Base-by-base conservation (phyloP, 2,888 invertebrate species). In the Drosophila greeni region DNA sequence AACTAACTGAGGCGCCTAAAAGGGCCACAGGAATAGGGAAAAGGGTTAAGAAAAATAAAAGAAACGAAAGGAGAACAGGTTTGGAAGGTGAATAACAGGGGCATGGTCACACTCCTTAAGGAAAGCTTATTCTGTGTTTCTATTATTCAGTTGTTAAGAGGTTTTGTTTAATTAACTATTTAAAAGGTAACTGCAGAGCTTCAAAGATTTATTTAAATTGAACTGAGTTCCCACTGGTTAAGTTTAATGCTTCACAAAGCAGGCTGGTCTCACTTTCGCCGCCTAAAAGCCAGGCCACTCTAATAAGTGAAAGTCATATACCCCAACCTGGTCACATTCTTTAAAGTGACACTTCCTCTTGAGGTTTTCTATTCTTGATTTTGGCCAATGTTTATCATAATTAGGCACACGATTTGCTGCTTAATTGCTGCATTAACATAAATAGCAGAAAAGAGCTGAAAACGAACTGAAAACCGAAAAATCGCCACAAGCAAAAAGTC, bases 371-470 rank as follows among this genome's bases (percentile, higher is more conserved):
- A 36, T 37, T 55, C 58, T 57, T 31, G 37, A 47, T 59, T 64
- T 64, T 52, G 61, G 64, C 48, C 64, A 85, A 77, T 67, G 82
- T 73, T 79, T 79, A 85, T 73, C 85, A 80, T 80, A 80, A 80
- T 80, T 80, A 80, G 79, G 72, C 48, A 69, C 70, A 85, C 75
- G 76, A 74, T 79, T 85, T 85, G 79, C 82, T 74, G 79, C 79
- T 79, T 85, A 81, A 85, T 81, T 82, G 81, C 84, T 70, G 62
- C 72, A 66, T 62, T 62, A 62, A 62, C 62, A 62, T 62, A 62
- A 62, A 62, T 42, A 85, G 83, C 78, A 72, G 71, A 70, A 67
- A 81, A 81, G 80, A 80, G 69, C 72, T 80, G 65, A 79, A 71
- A 82, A 64, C 73, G 57, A 54, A 39, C 39, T 37, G 54, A 58